Percentiles rank a stretch among this genome's conserved stretches.
phyloP scores from a whole-genome alignment of 2,797 vertebrate genomes.

The Argyrosomus regius region DNA sequence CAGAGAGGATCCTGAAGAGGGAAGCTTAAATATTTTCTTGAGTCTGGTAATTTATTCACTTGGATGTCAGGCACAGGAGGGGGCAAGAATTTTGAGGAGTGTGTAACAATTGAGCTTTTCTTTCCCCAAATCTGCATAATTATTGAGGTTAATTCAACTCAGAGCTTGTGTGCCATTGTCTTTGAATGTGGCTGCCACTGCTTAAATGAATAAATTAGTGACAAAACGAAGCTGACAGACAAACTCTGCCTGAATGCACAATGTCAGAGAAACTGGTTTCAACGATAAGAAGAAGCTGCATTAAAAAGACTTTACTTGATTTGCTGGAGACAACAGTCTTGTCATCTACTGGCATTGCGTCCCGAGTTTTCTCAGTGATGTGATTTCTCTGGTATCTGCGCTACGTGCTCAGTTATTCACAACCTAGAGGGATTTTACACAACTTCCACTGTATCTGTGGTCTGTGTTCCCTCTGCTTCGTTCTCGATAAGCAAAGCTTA shows the following conservation, averaged over 20 bases:
- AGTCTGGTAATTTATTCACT: constrained; percentile 66
- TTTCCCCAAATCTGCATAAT: constrained; percentile 79
- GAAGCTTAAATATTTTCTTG: constrained; percentile 46
- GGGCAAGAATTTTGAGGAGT: constrained; percentile 71
- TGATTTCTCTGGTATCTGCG: constrained; percentile 52
- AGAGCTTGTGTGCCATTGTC: constrained; percentile 75
- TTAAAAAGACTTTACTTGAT: constrained; percentile 51
- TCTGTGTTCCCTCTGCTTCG: constrained; percentile 37
- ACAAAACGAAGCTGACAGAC: constrained; percentile 72
- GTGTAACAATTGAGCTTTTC: constrained; percentile 78
- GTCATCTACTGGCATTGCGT: constrained; percentile 54
- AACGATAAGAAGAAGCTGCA: constrained; percentile 61
- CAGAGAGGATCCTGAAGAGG: constrained; percentile 26
- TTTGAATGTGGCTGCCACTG: constrained; percentile 77
- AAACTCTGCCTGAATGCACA: constrained; percentile 67
- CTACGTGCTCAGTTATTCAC: constrained; percentile 50
- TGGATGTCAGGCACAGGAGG: constrained; percentile 68
- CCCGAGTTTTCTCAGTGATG: constrained; percentile 58
- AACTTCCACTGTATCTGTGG: constrained; percentile 7
- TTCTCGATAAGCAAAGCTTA: constrained; percentile 60
- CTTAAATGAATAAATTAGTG: constrained; percentile 81
- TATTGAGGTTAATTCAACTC: constrained; percentile 81
- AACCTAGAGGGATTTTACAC: constrained; percentile 41
- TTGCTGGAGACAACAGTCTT: constrained; percentile 62
- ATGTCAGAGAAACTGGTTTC: constrained; percentile 59